Base-by-base conservation (phyloP, 2,113 vertebrate species). In the Otocyon megalotis region DNA sequence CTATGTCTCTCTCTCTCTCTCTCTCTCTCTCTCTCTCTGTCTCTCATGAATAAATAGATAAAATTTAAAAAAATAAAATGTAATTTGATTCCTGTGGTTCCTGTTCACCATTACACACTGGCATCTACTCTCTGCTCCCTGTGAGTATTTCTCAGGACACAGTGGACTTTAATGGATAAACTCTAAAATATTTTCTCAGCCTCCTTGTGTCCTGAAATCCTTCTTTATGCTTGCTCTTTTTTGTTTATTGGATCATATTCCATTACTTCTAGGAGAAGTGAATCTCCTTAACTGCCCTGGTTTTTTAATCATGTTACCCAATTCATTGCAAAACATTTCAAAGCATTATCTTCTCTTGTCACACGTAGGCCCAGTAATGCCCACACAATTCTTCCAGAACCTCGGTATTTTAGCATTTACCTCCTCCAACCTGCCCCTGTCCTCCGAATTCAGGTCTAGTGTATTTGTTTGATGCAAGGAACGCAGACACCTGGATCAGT, bases 341-440 rank as follows among this genome's bases (percentile, higher is more conserved):
- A 82, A 74, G 67, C 24, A 87, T 79, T 89, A 35, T 88, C 58
- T 93, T 96, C 37, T 89, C 35, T 90, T 62, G 37, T 88, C 88
- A 71, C 28, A 60, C 1, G 22, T 19, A 71, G 54, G 71, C 77
- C 17, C 77, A 93, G 35, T 15, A 63, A 94, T 69, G 80, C 26
- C 63, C 35, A 74, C 74, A 32, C 43, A 35, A 17, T 48, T 30
- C 62, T 92, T 71, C 50, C 53, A 82, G 58, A 81, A 77, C 2
- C 7, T 90, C 35, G n/a, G 14, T 8, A 20, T 84, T 12, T 90
- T n/a, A 30, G 26, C 71, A 28, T 20, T 77, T 32, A 76, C 54
- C 20, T 85, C 67, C 60, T n/a, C 13, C 37, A 76, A 58, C 9
- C 83, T 63, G 43, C 56, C 17, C 53, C 24, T 62, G n/a, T 30